Evolutionary conservation across 2,888 invertebrate genomes (phyloP), one percentile per base, ranked within the genome.

Genomic region (Rotaria macrura): DNA sequence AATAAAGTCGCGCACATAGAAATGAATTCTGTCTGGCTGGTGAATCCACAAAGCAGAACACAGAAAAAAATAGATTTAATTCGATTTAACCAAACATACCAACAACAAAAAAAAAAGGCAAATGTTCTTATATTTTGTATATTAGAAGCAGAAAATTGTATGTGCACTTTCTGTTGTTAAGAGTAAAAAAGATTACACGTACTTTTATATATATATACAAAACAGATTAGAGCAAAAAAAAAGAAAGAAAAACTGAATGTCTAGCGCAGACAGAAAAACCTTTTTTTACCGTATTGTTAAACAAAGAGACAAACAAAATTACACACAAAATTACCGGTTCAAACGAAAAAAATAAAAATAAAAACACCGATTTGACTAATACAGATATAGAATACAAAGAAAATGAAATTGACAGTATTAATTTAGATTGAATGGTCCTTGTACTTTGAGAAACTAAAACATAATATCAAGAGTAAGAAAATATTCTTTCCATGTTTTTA

Each of bases 401-500:
- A 25, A 25, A 40, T 3, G 10, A n/a, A 34, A 10, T 43, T 10
- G 43, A 79, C 1, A 65, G 43, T 43, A 43, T 34, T 79, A 79
- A 79, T 79, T 79, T 43, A 79, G 9, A 79, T 79, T 79, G 79
- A 79, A 86, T 84, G 84, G 86, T 74, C 86, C 86, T 57, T 86
- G 86, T 25, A 86, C 86, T 84, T 84, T 47, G 34, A 86, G 83
- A 49, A 86, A 86, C 86, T 86, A 72, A 34, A 74, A 40, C 9
- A 74, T 54, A 84, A 57, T n/a, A n/a, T n/a, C n/a, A 29, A 5
- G 20, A 43, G 5, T 23, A 38, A 9, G 83, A 65, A 25, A 38
- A 38, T 38, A 49, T 20, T 49, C 10, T 29, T 65, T 47, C 12
- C 23, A 40, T 29, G 23, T n/a, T 49, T 40, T 25, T 40, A 7